Conservation (phyloP, 2,797 vertebrate genomes). For the Nothura maculosa region DNA sequence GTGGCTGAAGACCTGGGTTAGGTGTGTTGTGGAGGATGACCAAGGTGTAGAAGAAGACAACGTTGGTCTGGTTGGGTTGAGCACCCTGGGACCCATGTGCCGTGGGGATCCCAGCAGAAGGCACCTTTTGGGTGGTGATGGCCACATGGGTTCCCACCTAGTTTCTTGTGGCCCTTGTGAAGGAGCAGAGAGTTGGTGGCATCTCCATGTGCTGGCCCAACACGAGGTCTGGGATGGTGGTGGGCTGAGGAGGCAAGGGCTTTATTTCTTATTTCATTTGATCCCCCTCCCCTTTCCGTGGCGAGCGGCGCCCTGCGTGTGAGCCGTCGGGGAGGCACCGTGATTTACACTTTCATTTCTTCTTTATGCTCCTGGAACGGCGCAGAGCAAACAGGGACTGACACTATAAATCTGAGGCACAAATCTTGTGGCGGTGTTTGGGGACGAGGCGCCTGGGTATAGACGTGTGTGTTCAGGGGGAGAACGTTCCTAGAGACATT, state of each 20-base stretch:
- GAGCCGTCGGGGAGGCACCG: fast-evolving
- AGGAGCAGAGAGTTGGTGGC: fast-evolving
- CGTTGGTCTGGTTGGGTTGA: no score
- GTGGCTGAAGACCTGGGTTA: background rate
- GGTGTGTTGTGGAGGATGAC: background rate
- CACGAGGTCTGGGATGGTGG: no score
- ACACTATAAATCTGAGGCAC: background rate
- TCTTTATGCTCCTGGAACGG: background rate
- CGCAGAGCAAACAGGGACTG: background rate
- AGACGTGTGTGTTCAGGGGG: background rate
- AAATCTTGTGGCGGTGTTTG: fast-evolving
- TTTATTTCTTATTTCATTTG: background rate
- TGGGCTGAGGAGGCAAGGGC: fast-evolving
- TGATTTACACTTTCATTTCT: constrained; percentile 31
- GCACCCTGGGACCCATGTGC: background rate
- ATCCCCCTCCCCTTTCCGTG: background rate
- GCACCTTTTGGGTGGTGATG: background rate
- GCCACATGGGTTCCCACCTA: fast-evolving
- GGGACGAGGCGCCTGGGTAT: background rate
- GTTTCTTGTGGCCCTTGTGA: fast-evolving
- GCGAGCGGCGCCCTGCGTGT: background rate
- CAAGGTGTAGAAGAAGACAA: background rate
- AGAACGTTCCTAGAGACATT: background rate
- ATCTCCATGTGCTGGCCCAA: fast-evolving
- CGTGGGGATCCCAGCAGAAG: background rate